Base-by-base conservation (phyloP, 2,888 invertebrate genomes). In the Drosophila suboccidentalis region DNA sequence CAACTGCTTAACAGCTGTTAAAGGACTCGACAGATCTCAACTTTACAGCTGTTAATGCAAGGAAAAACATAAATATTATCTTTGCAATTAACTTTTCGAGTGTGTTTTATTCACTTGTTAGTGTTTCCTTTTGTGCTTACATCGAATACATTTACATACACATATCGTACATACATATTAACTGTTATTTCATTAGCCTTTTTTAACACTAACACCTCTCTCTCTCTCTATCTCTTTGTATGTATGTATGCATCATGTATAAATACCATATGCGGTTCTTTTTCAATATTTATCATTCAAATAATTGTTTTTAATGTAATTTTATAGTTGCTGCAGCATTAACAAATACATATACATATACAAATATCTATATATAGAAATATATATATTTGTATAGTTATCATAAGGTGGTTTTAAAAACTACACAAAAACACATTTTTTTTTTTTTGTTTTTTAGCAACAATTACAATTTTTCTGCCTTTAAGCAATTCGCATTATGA, bases 351-450 rank as follows among this genome's bases (percentile, higher is more conserved):
- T 41, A 49, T 49, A n/a, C 32, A 66, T 38, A 49, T 29, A 49
- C 41, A 60, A 36, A 49, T 54, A 36, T 47, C 26, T 57, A 53
- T 49, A 50, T 49, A 41, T 55, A 49, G 22, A 46, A 44, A 39
- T 51, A 46, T 22, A 34, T 39, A 57, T 19, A 62, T 43, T 32
- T 46, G 54, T 60, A 22, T 64, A 22, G 54, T 55, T 61, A 49
- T 44, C 53, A 58, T 65, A 65, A 69, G 55, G 49, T 72, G 60
- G 50, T 54, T 70, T 75, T 70, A 71, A 78, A 78, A 82, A 78
- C 80, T 83, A 82, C 84, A 87, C 79, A 80, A 72, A 85, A 85
- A 87, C 82, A 85, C 80, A 82, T 81, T 64, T 29, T 46, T 15
- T 64, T 29, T 46, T 19, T 55, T 13, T 55, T 55, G 29, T 38